These are phyloP conservation scores for Danio albolineatus DNA, from an alignment of 2,797 vertebrate species.

Conservation along the genomic window DNA sequence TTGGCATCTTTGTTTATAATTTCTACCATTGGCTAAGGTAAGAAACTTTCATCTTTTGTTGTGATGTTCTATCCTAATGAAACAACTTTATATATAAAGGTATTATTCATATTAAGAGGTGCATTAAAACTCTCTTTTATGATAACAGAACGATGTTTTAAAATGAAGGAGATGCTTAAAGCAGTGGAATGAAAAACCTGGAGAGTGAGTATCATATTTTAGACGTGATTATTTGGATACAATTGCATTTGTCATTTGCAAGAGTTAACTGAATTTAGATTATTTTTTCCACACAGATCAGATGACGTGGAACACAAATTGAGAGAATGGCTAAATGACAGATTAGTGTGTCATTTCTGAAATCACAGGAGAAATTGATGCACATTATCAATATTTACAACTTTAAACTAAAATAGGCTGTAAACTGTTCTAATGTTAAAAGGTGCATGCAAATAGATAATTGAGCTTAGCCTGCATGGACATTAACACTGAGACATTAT, in stretches of 20 bases:
- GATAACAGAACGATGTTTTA: not conserved
- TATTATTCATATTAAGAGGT: not conserved
- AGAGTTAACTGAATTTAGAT: not conserved
- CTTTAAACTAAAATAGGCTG: not conserved
- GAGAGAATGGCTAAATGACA: not conserved
- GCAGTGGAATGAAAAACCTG: not conserved
- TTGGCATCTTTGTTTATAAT: too few species aligned
- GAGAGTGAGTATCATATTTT: not conserved
- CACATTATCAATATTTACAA: not conserved
- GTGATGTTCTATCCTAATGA: not conserved
- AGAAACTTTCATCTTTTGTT: not conserved
- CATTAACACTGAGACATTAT: not conserved
- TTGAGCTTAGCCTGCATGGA: not conserved
- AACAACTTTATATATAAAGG: not conserved
- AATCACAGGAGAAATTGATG: not conserved
- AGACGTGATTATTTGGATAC: not conserved
- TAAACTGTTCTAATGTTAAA: not conserved
- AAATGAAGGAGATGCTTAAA: not conserved
- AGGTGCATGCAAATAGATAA: conserved; percentile 3
- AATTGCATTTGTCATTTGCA: not conserved
- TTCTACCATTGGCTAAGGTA: too few species aligned
- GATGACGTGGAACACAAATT: not conserved
- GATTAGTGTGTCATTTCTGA: too few species aligned
- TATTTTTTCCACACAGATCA: not conserved
- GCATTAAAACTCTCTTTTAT: not conserved